A percentile compares a stretch with the other conserved stretches of the same genome.
phyloP scores from a whole-genome alignment of 2,113 vertebrate genomes.

The Lasiurus borealis region DNA sequence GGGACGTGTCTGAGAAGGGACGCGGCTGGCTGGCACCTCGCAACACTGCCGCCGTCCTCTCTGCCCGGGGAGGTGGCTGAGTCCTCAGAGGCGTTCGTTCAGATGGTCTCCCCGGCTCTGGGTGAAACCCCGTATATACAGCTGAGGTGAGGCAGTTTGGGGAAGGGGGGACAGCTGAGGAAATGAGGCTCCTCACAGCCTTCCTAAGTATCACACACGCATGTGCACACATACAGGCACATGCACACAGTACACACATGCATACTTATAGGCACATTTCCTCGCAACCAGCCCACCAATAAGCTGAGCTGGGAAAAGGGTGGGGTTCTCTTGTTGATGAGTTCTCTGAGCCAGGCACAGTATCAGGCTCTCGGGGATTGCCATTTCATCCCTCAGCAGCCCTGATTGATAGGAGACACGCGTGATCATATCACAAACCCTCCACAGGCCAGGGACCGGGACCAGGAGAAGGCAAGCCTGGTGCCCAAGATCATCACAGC shows the following conservation, averaged over 20 bases:
- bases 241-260: not conserved
- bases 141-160: not conserved
- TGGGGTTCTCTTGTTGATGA: not conserved
- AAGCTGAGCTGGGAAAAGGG: not conserved
- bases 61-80: not conserved
- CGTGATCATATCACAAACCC: too few relatives aligned
- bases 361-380: not conserved
- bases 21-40: rapidly evolving
- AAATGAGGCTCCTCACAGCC: not conserved
- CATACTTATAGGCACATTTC: not conserved
- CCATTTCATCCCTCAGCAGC: not conserved
- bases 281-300: too few relatives aligned
- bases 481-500: not conserved
- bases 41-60: not conserved
- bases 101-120: not conserved
- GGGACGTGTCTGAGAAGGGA: not conserved
- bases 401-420: not conserved
- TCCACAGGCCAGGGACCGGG: not conserved
- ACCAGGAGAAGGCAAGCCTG: not conserved
- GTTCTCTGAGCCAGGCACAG: not conserved
- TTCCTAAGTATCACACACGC: not conserved
- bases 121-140: too few relatives aligned
- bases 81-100: not conserved
- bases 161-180: too few relatives aligned
- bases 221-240: too few relatives aligned